Percentiles rank a stretch among this genome's conserved stretches.
Evolutionary conservation across 2,888 invertebrate species (phyloP).

Genomic region (Drosophila nigritarsus): DNA sequence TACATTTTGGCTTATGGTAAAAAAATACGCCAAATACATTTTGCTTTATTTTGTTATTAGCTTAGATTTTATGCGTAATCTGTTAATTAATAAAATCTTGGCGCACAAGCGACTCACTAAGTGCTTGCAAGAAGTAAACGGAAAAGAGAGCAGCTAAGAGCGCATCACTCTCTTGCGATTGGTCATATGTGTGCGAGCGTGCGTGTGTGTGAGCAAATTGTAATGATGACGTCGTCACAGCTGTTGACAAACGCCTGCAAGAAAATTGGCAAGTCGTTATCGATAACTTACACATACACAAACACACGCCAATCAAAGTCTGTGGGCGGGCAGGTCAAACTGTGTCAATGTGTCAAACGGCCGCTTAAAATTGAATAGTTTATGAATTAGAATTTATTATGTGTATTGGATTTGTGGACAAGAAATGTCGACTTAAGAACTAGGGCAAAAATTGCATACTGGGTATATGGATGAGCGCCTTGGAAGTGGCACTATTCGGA

Average conservation of each 20-base stretch:
- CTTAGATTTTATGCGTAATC: conserved; percentile 17
- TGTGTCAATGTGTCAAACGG: conserved; percentile 69
- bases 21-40: not conserved
- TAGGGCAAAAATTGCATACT: conserved; percentile 82
- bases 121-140: conserved; percentile 29
- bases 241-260: conserved; percentile 54
- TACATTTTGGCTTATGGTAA: not conserved
- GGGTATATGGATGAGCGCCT: conserved; percentile 81
- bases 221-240: conserved; percentile 54
- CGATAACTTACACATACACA: conserved; percentile 48
- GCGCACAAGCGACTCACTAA: conserved; percentile 19
- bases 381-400: conserved; percentile 51
- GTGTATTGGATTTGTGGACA: conserved; percentile 36
- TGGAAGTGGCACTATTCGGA: conserved; percentile 80
- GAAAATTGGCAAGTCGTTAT: conserved; percentile 57
- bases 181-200: not conserved
- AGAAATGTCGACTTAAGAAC: conserved; percentile 54
- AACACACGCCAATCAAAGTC: conserved; percentile 7
- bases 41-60: not conserved
- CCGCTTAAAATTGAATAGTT: conserved; percentile 35
- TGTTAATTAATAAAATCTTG: conserved; percentile 3
- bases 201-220: conserved; percentile 7
- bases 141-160: conserved; percentile 27
- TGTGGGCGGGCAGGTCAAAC: conserved; percentile 48
- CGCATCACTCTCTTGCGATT: conserved; percentile 6